Base-by-base conservation (phyloP, 1,140 invertebrate genomes). In the Cryptotermes secundus region DNA sequence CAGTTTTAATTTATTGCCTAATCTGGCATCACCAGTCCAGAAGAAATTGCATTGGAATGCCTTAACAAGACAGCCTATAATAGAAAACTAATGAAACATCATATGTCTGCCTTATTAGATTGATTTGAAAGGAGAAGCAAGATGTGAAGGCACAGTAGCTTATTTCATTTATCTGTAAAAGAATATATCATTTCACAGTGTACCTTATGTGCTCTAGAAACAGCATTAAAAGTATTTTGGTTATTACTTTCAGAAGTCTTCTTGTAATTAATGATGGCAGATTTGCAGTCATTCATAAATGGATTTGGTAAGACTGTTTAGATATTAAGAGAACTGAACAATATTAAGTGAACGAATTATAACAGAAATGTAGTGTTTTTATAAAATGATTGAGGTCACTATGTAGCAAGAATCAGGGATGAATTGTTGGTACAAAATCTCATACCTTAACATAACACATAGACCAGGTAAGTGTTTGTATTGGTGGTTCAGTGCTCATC, bases 1-100 rank as follows among this genome's bases (percentile, higher is more conserved):
- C 53, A 7, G 53, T 72, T 72, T 72, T 72, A n/a, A 72, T 72
- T 72, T 72, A n/a, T 72, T 72, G 59, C 59, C 59, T 72, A 72
- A 72, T 72, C 26, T 31, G 59, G 59, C 59, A 72, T 72, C n/a
- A 72, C 26, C 26, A 72, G 45, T 19, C 45, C 45, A 49, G 45
- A 22, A 49, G 45, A 49, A 49, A 49, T 22, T 49, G 45, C 45
- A 22, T 19, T 72, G 59, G 9, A 72, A 72, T 72, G 59, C 59
- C 59, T 72, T 72, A 72, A 72, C 45, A 49, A 16, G 26, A 65
- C 59, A 72, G n/a, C 26, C 59, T 72, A 49, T 49, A 49, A 49
- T 49, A n/a, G 14, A 49, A 49, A 49, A 72, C 59, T 72, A 31
- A 72, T 31, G 45, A 49, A 49, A 49, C 38, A 42, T 42, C 38